Conservation (phyloP, 2,797 vertebrate genomes). For the Phoxinus dragarum region DNA sequence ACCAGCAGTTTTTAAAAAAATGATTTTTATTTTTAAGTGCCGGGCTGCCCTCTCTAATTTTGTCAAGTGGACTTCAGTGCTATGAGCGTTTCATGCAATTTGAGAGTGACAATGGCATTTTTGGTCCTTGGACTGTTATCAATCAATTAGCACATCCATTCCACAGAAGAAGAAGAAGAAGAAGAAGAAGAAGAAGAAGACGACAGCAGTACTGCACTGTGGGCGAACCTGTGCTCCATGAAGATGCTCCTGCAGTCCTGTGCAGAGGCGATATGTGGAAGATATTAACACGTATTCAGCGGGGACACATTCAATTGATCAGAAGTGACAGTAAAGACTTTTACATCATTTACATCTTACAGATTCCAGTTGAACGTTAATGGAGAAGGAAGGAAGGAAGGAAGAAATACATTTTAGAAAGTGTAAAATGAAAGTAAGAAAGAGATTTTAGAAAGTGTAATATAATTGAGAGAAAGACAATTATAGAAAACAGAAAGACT, state of each 20-base stretch:
- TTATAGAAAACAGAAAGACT: background rate
- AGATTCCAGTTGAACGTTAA: background rate
- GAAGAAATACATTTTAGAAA: background rate
- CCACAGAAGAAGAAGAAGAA: background rate
- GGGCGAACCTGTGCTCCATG: background rate
- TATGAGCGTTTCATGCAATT: constrained; percentile 62
- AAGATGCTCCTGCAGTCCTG: background rate
- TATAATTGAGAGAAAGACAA: background rate
- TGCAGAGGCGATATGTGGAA: background rate
- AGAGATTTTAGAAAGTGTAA: background rate
- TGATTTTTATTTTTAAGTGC: constrained; percentile 74
- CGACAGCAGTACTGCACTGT: background rate
- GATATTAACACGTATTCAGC: no score
- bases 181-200: background rate
- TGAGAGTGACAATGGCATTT: constrained; percentile 66
- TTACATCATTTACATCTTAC: background rate
- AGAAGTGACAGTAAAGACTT: background rate
- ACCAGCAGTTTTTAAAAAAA: constrained; percentile 70
- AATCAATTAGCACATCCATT: constrained; percentile 27
- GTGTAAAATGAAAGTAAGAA: background rate
- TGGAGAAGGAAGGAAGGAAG: background rate
- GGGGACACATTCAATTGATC: background rate
- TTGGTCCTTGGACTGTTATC: constrained; percentile 20
- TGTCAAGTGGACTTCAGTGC: constrained; percentile 69
- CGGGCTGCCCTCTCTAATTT: constrained; percentile 79